Base-by-base conservation (phyloP, 1,140 invertebrate species). In the Papilio dardanus region DNA sequence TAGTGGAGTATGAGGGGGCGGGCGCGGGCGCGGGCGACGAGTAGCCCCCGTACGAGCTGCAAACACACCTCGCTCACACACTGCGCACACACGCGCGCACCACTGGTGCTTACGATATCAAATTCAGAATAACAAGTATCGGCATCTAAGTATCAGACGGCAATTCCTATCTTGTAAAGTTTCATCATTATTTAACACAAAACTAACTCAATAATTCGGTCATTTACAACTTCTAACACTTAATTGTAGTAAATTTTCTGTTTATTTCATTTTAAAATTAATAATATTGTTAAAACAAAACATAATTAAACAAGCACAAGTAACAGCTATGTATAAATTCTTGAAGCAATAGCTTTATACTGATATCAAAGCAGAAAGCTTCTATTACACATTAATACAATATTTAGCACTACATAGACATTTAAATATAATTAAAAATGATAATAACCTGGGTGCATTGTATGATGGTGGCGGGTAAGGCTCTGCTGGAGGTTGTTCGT, bases 101-200 rank as follows among this genome's bases (percentile, higher is more conserved):
- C n/a, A n/a, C n/a, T n/a, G n/a, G n/a, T n/a, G n/a, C n/a, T n/a
- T n/a, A n/a, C n/a, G n/a, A n/a, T n/a, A n/a, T n/a, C n/a, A n/a
- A n/a, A 69, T n/a, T 90, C 88, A 90, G 88, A 77, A 78, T 79
- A 74, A 76, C 77, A 67, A 66, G 62, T 85, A 79, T 91, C 89
- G 87, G 88, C 91, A 92, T 88, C 73, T 91, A 77, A 86, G 87
- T 92, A 80, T 92, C 83, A 91, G 91, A 91, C 90, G 91, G 91
- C 91, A 92, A 92, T 92, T 92, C 91, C 91, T 92, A 92, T 92
- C 87, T 84, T 77, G 76, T 77, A 83, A 79, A 82, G 79, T 88
- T 81, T 92, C 90, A 92, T 92, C 89, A 92, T 82, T 82, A 33
- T 58, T 71, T 37, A 62, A 68, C 10, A 12, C 16, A 28, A 68